Evolutionary conservation across 2,113 vertebrate species (phyloP).

Genomic region (Percopsis transmontana): DNA sequence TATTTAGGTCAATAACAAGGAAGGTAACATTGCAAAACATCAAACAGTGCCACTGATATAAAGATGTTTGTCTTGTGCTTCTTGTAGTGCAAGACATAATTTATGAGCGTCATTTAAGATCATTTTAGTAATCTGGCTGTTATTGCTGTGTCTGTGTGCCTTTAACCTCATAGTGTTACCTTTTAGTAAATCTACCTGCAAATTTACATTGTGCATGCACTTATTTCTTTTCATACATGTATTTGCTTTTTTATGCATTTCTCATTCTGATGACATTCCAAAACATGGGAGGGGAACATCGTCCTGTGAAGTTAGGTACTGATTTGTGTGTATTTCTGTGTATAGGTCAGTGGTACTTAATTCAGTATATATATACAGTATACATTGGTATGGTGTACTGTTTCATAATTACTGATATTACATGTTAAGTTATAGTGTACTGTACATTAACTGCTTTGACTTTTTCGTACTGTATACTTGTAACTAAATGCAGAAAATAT

Average conservation of each 20-base stretch:
- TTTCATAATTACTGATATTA: conserved; percentile 24
- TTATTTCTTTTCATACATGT: conserved; percentile 43
- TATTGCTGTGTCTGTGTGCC: no score
- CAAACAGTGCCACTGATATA: no score
- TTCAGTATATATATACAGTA: conserved; percentile 1
- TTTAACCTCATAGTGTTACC: no score
- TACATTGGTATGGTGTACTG: conserved; percentile 15
- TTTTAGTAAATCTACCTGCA: conserved; percentile 9
- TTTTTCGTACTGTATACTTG: conserved; percentile 39
- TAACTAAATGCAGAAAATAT: background rate
- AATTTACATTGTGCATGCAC: conserved; percentile 54
- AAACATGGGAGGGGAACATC: conserved; percentile 11
- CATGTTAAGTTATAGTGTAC: background rate
- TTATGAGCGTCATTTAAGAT: no score
- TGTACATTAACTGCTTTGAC: conserved; percentile 28
- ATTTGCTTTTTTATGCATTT: conserved; percentile 8
- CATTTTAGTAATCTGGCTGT: no score
- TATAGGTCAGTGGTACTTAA: conserved; percentile 43
- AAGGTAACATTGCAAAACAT: no score
- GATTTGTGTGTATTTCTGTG: conserved; percentile 19
- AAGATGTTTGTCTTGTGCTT: no score
- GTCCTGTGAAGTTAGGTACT: conserved; percentile 20
- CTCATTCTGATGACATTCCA: conserved; percentile 26
- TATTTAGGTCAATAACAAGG: background rate
- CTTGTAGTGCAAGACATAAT: no score